A percentile compares a stretch with the other conserved stretches of the same genome.
Evolutionary conservation across 1,140 invertebrate species (phyloP).

Genomic region (Carposina sasakii): DNA sequence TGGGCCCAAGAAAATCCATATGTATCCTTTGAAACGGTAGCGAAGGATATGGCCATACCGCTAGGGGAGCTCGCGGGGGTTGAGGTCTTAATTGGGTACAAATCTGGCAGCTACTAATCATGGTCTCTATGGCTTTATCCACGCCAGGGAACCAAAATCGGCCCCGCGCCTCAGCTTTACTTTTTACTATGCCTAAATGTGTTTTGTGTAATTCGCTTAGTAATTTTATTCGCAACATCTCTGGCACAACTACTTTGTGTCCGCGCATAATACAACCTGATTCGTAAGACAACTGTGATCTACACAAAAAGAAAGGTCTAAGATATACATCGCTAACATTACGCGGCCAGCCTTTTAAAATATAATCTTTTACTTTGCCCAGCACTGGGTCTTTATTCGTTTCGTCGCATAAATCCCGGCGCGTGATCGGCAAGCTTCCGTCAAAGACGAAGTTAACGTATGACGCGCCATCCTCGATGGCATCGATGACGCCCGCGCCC

Average conservation of each 20-base stretch:
- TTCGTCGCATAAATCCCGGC: no score
- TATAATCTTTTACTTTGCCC: neutral
- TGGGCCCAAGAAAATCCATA: slow-evolving; percentile 35
- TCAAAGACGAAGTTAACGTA: no score
- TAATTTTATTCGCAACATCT: neutral
- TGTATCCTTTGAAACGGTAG: slow-evolving; percentile 32
- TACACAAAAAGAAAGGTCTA: neutral
- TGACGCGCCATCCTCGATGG: no score
- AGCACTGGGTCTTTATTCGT: no score
- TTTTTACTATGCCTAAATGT: slow-evolving; percentile 49
- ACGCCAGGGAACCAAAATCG: slow-evolving; percentile 62
- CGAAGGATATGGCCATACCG: slow-evolving; percentile 24
- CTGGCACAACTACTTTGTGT: neutral
- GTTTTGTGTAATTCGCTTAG: slow-evolving; percentile 38
- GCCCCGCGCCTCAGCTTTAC: slow-evolving; percentile 48
- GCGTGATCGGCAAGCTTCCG: no score
- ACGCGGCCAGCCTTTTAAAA: neutral
- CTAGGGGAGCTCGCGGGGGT: neutral
- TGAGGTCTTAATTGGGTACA: neutral
- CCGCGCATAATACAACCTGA: slow-evolving; percentile 1
- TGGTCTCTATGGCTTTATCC: slow-evolving; percentile 47
- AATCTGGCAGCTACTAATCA: neutral
- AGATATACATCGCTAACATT: neutral
- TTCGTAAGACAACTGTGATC: neutral
- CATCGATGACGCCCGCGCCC: no score